Evolutionary conservation across 2,888 invertebrate species (phyloP).

Genomic region (Lysandra bellargus): DNA sequence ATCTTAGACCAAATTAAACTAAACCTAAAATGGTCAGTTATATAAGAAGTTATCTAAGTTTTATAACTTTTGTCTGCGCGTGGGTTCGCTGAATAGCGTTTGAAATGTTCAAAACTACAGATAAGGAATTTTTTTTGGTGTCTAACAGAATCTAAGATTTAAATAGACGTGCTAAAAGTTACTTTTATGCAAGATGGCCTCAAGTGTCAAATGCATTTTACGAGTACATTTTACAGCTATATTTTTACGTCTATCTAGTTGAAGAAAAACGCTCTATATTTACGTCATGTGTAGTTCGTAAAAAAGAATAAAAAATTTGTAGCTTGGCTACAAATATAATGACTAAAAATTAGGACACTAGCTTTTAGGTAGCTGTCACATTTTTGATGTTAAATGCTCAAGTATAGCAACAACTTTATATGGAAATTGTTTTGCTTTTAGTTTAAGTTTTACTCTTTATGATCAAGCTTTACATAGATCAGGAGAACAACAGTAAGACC

Average conservation of each 20-base stretch:
- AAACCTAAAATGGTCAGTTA: not conserved
- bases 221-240: not conserved
- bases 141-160: not conserved
- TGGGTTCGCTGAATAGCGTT: not conserved
- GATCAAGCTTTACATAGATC: too few species aligned
- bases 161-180: not conserved
- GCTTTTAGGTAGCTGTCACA: too few species aligned
- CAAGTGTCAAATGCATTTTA: not conserved
- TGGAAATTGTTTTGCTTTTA: too few species aligned
- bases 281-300: too few species aligned
- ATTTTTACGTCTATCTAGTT: not conserved
- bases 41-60: slow-evolving; percentile 12
- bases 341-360: too few species aligned
- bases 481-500: too few species aligned
- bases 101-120: not conserved
- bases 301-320: too few species aligned
- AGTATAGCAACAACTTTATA: too few species aligned
- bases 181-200: not conserved
- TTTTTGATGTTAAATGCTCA: too few species aligned
- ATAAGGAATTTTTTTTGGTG: not conserved
- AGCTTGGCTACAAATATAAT: too few species aligned
- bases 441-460: too few species aligned
- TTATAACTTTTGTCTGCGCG: slow-evolving; percentile 1
- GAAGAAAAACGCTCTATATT: too few species aligned
- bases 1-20: not conserved